Conservation (phyloP, 2,113 vertebrate genomes). For the Lycocorax pyrrhopterus region DNA sequence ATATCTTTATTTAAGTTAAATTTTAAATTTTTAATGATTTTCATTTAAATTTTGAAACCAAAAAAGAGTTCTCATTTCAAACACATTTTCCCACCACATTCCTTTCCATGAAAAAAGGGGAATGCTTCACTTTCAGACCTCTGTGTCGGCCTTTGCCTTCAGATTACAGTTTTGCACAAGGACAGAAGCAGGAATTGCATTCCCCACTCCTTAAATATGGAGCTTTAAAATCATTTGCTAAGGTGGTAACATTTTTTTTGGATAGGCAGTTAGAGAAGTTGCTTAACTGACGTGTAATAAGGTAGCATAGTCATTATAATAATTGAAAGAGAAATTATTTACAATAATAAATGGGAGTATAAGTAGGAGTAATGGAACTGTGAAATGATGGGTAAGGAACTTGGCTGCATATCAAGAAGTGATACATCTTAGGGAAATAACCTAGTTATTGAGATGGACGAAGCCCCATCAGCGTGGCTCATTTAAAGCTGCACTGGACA, state of each 20-base stretch:
- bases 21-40: background rate
- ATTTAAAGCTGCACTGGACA: slow-evolving; percentile 19
- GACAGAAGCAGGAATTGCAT: background rate
- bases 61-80: background rate
- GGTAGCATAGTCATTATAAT: slow-evolving; percentile 25
- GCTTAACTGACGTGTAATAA: slow-evolving; percentile 26
- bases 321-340: slow-evolving; percentile 65
- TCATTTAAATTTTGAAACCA: background rate
- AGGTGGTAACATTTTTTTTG: background rate
- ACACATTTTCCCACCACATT: background rate
- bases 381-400: slow-evolving; percentile 45
- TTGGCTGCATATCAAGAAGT: slow-evolving; percentile 40
- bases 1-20: background rate
- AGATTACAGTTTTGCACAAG: background rate
- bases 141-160: background rate
- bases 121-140: background rate
- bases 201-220: background rate
- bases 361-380: slow-evolving; percentile 48
- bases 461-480: background rate
- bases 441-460: slow-evolving; percentile 9
- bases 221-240: background rate
- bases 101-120: background rate
- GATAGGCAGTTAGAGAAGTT: background rate
- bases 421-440: slow-evolving; percentile 38
- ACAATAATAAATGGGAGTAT: slow-evolving; percentile 54